Conservation (phyloP, 2,113 vertebrate genomes). For the Oceanites oceanicus region DNA sequence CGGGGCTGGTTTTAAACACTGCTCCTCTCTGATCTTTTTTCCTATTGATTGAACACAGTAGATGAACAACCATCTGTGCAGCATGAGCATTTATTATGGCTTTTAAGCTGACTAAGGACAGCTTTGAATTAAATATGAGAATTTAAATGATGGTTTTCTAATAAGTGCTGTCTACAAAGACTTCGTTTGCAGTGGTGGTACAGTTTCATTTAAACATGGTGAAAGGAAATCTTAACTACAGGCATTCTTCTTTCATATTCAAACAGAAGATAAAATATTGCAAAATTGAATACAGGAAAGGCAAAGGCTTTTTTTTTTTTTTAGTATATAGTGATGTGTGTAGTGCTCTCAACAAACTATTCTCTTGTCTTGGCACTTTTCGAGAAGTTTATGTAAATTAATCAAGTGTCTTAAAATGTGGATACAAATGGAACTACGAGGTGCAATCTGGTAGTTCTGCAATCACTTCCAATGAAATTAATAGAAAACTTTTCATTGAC, state of each 20-base stretch:
- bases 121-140: background rate
- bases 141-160: background rate
- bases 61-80: background rate
- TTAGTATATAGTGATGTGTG: background rate
- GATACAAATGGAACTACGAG: background rate
- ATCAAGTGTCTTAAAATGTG: background rate
- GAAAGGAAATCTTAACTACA: background rate
- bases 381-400: background rate
- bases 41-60: background rate
- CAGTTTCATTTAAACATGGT: background rate
- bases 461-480: background rate
- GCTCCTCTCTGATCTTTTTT: background rate
- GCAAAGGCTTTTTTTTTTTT: background rate
- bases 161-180: background rate
- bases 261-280: background rate
- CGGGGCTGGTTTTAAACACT: conserved; percentile 6
- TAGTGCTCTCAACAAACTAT: background rate
- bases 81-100: background rate
- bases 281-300: background rate
- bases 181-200: background rate
- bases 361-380: background rate
- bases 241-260: background rate
- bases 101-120: conserved; percentile 18
- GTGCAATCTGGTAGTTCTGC: background rate
- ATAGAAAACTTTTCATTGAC: conserved; percentile 20